Base-by-base conservation (phyloP, 2,797 vertebrate genomes). In the Spondyliosoma cantharus region DNA sequence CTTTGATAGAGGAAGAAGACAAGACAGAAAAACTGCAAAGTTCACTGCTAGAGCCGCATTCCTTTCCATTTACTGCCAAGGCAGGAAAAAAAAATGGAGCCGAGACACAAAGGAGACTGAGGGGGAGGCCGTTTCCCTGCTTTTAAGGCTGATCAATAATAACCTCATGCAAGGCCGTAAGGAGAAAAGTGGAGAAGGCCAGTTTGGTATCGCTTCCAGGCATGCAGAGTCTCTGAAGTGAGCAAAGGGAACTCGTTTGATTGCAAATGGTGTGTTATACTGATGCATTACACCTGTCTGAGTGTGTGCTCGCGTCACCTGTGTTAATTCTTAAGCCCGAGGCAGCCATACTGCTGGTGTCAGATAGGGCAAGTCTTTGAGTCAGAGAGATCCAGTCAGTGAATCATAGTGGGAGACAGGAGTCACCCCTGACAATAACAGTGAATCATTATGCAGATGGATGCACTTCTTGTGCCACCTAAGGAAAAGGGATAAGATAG, bases 81-180 rank as follows among this genome's bases (percentile, higher is more conserved):
- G 68, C 29, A 54, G 54, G 58, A 72, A 60, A 65, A 20, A 25
- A 48, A 71, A 78, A 61, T 65, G 24, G 69, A 72, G 70, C 37
- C 8, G 2, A 84, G 77, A 89, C 83, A 89, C 81, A 88, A 81
- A 86, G 76, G 75, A 86, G 84, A 76, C 76, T 42, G 69, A 42
- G 53, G 63, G 52, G 72, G 75, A 73, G 68, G 74, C 70, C 66
- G 69, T 82, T 84, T 84, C 25, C 32, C 69, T 83, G 89, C 92
- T 92, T 90, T 91, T 82, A 90, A 83, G 69, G 58, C 81, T 69
- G 82, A 93, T 93, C 91, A 90, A 93, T 93, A 93, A 82, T 52
- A 81, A 53, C 37, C 75, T 83, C 64, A 65, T 49, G 65, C 53
- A 29, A 70, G 71, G 83, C 67, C 24, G 50, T 37, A n/a, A 24